Evolutionary conservation across 92 coral and sea anemone genomes (phyloP).

Genomic region (Porites evermanni): DNA sequence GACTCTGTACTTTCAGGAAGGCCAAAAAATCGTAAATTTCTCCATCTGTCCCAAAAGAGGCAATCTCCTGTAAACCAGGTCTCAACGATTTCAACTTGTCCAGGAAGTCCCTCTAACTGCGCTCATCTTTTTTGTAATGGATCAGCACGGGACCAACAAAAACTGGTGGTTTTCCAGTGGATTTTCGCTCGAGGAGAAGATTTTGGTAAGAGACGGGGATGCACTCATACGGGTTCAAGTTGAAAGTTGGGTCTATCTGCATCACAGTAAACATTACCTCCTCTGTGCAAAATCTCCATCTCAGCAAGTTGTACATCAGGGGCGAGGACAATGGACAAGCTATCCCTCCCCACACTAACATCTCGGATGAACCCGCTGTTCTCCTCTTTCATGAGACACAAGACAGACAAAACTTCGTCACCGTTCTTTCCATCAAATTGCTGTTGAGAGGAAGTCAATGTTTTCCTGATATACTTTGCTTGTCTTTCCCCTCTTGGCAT

Average conservation of each 20-base stretch:
- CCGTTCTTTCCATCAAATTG: constrained; percentile 2
- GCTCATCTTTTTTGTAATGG: constrained; percentile 33
- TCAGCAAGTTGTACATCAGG: constrained; percentile 42
- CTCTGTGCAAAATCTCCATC: constrained; percentile 42
- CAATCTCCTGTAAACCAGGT: constrained; percentile 27
- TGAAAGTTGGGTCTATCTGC: constrained; percentile 54
- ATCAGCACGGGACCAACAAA: constrained; percentile 49
- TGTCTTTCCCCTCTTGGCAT: constrained; percentile 32
- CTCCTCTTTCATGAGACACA: constrained; percentile 31
- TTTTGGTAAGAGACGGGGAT: constrained; percentile 43
- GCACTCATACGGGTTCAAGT: constrained; percentile 44
- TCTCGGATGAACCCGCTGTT: constrained; percentile 24
- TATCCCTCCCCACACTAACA: constrained; percentile 27
- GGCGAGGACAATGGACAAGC: constrained; percentile 20
- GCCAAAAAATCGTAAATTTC: neutral
- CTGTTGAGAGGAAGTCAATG: constrained; percentile 21
- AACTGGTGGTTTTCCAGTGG: constrained; percentile 46
- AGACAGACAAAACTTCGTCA: constrained; percentile 31
- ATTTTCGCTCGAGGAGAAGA: constrained; percentile 25
- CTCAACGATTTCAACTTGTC: constrained; percentile 34
- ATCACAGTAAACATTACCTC: neutral
- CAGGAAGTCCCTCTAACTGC: constrained; percentile 26
- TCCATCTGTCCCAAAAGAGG: constrained; percentile 35
- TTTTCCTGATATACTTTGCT: constrained; percentile 20
- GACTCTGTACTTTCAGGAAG: too few relatives aligned